Evolutionary conservation across 2,113 vertebrate genomes (phyloP).

Genomic region (Hydropotes inermis): DNA sequence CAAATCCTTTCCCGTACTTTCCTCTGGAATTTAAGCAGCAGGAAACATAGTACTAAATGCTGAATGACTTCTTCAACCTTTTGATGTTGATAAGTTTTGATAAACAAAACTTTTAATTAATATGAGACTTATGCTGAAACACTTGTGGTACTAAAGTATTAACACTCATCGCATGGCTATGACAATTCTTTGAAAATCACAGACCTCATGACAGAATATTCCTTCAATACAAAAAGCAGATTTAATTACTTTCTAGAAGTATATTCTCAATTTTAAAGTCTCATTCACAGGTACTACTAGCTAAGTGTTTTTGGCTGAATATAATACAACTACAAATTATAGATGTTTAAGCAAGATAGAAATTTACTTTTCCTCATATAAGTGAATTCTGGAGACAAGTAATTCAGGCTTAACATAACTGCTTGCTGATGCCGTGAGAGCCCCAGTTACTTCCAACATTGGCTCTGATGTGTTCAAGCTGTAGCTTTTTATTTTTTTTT

Average conservation of each 20-base stretch:
- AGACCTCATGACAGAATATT: background rate
- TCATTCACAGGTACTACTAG: conserved; percentile 14
- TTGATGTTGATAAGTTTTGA: conserved; percentile 18
- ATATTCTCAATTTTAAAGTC: background rate
- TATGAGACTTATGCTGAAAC: background rate
- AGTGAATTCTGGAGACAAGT: conserved; percentile 4
- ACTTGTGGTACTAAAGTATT: background rate
- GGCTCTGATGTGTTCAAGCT: background rate
- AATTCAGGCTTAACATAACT: background rate
- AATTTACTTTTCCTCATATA: conserved; percentile 5
- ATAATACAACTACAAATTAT: background rate
- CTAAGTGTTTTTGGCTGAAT: background rate
- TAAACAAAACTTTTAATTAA: conserved; percentile 39
- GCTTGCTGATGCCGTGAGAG: background rate
- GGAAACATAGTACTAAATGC: conserved; percentile 23
- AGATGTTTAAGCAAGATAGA: background rate
- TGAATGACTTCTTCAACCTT: conserved; percentile 9
- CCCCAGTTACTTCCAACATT: background rate
- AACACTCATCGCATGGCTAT: background rate
- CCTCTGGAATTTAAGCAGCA: conserved; percentile 29
- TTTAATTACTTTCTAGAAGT: background rate
- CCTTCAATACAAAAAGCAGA: background rate
- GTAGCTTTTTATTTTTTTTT: background rate
- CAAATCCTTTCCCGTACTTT: conserved; percentile 35
- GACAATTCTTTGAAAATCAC: conserved; percentile 17